Evolutionary conservation across 2,113 vertebrate species (phyloP).

Genomic region (Sinocyclocheilus anshuiensis): DNA sequence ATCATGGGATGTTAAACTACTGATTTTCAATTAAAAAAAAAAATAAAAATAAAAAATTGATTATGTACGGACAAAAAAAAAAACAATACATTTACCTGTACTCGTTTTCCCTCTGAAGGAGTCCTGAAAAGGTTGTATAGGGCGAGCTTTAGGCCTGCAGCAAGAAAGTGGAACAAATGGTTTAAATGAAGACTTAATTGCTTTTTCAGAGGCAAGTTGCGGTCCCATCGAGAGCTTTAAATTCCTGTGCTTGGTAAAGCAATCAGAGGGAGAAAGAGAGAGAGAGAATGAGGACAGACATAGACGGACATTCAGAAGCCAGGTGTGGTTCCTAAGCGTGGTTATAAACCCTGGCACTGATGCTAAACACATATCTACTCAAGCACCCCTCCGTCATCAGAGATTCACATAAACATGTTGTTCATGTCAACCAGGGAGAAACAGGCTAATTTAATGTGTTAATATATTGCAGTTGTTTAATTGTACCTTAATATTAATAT

Average conservation of each 20-base stretch:
- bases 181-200: slow-evolving; percentile 72
- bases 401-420: not conserved
- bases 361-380: slow-evolving; percentile 4
- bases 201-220: slow-evolving; percentile 75
- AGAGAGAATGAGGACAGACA: slow-evolving; percentile 35
- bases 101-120: not conserved
- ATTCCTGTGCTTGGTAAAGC: slow-evolving; percentile 76
- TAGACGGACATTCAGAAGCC: slow-evolving; percentile 51
- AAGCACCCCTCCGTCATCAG: not conserved
- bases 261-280: slow-evolving; percentile 65
- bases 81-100: too few relatives aligned
- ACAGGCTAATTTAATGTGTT: not conserved
- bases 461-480: not conserved
- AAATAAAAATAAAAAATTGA: too few relatives aligned
- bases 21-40: too few relatives aligned
- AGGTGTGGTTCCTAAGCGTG: slow-evolving; percentile 55
- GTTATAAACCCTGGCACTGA: slow-evolving; percentile 30
- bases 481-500: not conserved
- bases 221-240: slow-evolving; percentile 75
- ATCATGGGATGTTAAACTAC: too few relatives aligned
- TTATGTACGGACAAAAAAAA: too few relatives aligned
- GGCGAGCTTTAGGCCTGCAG: slow-evolving; percentile 58
- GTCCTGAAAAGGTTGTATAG: slow-evolving; percentile 51
- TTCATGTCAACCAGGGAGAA: not conserved
- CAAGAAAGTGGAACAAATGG: slow-evolving; percentile 62